A percentile compares a stretch with the other conserved stretches of the same genome.
phyloP scores from a whole-genome alignment of 1,140 invertebrate genomes.

The Elymnias hypermnestra region DNA sequence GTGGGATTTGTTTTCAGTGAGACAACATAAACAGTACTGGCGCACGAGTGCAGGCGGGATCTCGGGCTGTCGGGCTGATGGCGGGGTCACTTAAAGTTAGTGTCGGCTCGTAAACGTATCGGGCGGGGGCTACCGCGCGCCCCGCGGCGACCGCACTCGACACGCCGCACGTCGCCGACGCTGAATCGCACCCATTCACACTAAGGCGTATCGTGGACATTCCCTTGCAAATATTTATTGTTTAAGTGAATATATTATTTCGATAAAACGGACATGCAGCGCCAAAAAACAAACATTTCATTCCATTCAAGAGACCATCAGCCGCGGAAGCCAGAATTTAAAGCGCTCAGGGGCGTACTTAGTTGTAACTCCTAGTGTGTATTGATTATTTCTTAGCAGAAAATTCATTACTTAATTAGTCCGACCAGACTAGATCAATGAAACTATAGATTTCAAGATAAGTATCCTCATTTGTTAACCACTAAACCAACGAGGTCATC shows the following conservation, averaged over 20 bases:
- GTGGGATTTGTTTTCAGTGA: slow-evolving; percentile 62
- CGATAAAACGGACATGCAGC: too few species aligned
- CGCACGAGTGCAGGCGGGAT: slow-evolving; percentile 50
- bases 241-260: not conserved
- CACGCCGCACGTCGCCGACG: slow-evolving; percentile 69
- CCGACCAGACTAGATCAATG: too few species aligned
- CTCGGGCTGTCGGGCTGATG: slow-evolving; percentile 3
- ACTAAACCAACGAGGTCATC: too few species aligned
- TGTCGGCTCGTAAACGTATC: slow-evolving; percentile 72
- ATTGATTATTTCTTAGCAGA: too few species aligned
- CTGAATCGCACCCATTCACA: slow-evolving; percentile 70
- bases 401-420: too few species aligned
- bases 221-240: slow-evolving; percentile 31
- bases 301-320: too few species aligned
- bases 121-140: slow-evolving; percentile 60
- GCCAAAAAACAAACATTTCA: too few species aligned
- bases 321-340: too few species aligned
- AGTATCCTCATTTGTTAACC: too few species aligned
- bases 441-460: too few species aligned
- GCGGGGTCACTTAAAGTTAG: slow-evolving; percentile 68
- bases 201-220: slow-evolving; percentile 50
- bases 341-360: too few species aligned
- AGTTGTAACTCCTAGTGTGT: too few species aligned
- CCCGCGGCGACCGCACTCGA: slow-evolving; percentile 71
- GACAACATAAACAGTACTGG: slow-evolving; percentile 57